Evolutionary conservation across 2,797 vertebrate species (phyloP).

Genomic region (Silurus aristotelis): DNA sequence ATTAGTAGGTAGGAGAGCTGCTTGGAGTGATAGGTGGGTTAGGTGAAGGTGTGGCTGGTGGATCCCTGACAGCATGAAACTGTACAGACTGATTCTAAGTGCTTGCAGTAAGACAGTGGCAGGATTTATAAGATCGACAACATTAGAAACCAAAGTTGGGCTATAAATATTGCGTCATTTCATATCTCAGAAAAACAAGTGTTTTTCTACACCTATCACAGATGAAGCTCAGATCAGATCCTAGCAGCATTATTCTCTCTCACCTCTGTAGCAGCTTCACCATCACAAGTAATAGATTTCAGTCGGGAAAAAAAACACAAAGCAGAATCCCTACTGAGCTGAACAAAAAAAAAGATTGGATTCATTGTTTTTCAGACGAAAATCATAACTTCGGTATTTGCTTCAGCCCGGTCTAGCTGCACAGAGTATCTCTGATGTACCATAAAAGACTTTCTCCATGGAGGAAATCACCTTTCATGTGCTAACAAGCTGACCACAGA

Average conservation of each 20-base stretch:
- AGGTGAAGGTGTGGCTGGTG: no score
- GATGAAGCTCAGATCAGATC: slow-evolving; percentile 25
- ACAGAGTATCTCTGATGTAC: slow-evolving; percentile 6
- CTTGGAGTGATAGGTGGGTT: no score
- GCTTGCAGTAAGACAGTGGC: not conserved
- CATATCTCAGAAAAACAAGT: slow-evolving; percentile 2
- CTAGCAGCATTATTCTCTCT: slow-evolving; percentile 26
- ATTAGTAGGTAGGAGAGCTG: no score
- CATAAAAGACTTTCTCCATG: slow-evolving; percentile 22
- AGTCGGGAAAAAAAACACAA: slow-evolving; percentile 16
- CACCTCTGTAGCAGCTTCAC: slow-evolving; percentile 9
- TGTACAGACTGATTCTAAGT: not conserved
- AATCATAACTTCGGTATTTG: slow-evolving; percentile 35
- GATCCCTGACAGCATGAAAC: not conserved
- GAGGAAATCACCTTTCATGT: slow-evolving; percentile 31
- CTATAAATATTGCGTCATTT: slow-evolving; percentile 18
- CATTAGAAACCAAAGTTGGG: not conserved
- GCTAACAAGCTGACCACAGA: slow-evolving; percentile 23
- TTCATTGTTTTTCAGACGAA: slow-evolving; percentile 26
- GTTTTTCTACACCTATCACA: slow-evolving; percentile 14
- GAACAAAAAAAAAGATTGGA: slow-evolving; percentile 1
- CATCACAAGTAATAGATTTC: slow-evolving; percentile 12
- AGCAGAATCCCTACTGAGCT: slow-evolving; percentile 32
- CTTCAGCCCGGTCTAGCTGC: slow-evolving; percentile 14
- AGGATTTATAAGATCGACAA: slow-evolving; percentile 6